Conservation (phyloP, 2,888 invertebrate species). For the Tenthredo distinguenda region DNA sequence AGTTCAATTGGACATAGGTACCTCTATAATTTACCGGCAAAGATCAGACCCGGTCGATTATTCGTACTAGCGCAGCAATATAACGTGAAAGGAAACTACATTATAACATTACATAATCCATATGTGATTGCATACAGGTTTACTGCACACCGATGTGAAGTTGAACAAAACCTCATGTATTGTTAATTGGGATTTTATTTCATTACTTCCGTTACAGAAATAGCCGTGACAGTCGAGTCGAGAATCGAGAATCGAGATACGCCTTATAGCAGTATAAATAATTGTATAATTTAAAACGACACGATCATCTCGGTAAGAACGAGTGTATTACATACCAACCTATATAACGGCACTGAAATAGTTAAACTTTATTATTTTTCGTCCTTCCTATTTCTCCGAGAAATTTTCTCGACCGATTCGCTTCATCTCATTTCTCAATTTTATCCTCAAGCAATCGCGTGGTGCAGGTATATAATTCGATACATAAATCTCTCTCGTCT, state of each 20-base stretch:
- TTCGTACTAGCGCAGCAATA: not conserved
- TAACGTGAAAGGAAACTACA: conserved; percentile 17
- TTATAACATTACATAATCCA: conserved; percentile 7
- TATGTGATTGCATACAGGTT: not conserved
- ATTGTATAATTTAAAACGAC: not conserved
- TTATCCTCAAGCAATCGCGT: not conserved
- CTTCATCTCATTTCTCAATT: not conserved
- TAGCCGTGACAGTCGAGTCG: not conserved
- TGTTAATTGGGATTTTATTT: not conserved
- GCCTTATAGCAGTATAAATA: not conserved
- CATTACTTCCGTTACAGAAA: conserved; percentile 16
- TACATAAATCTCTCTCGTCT: not conserved
- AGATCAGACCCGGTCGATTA: conserved; percentile 4
- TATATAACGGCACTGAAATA: not conserved
- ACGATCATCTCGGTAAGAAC: not conserved
- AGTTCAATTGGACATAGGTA: not conserved
- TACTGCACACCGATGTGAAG: not conserved
- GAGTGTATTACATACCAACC: not conserved
- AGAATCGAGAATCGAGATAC: not conserved
- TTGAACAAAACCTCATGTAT: not conserved
- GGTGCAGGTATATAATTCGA: not conserved
- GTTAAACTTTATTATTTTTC: not conserved
- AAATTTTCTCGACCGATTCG: conserved; percentile 5
- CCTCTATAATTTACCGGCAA: not conserved
- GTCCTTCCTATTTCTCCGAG: not conserved